A percentile compares a stretch with the other conserved stretches of the same genome.
These are phyloP conservation scores for Drosophila sp. DNA, from an alignment of 1,140 invertebrate species.

Conservation along the genomic window DNA sequence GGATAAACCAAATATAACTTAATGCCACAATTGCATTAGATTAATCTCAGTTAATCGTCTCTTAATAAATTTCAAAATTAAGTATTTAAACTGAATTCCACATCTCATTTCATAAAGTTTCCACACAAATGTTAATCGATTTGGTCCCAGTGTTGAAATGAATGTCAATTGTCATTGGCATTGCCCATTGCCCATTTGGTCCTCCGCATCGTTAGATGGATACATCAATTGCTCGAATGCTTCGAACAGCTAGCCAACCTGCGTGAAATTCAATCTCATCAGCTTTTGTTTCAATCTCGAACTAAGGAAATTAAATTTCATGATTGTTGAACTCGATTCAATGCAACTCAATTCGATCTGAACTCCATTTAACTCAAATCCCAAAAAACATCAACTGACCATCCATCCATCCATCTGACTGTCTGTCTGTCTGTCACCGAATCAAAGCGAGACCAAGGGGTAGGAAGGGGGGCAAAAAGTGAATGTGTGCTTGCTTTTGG, in stretches of 20 bases:
- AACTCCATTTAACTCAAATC: conserved; percentile 1
- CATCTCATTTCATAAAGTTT: too few relatives aligned
- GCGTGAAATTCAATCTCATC: conserved; percentile 9
- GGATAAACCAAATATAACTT: too few relatives aligned
- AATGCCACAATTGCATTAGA: too few relatives aligned
- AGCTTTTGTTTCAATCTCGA: conserved; percentile 28
- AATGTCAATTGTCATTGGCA: not conserved
- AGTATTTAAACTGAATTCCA: too few relatives aligned
- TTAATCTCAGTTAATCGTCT: too few relatives aligned
- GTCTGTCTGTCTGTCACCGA: conserved; percentile 10
- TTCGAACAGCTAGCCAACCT: not conserved
- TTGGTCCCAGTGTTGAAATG: not conserved
- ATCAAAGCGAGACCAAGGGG: not conserved
- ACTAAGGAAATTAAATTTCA: conserved; percentile 69
- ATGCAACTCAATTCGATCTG: conserved; percentile 7
- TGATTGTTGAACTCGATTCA: conserved; percentile 40
- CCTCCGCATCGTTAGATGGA: not conserved
- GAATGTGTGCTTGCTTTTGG: not conserved
- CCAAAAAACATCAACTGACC: not conserved
- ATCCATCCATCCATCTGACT: conserved; percentile 17
- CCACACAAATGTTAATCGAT: not conserved
- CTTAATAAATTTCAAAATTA: too few relatives aligned
- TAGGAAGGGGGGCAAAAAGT: too few relatives aligned
- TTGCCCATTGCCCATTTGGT: too few relatives aligned
- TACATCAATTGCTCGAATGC: conserved; percentile 1